phyloP scores from a whole-genome alignment of 2,888 invertebrate genomes.

The Philaethria dido region DNA sequence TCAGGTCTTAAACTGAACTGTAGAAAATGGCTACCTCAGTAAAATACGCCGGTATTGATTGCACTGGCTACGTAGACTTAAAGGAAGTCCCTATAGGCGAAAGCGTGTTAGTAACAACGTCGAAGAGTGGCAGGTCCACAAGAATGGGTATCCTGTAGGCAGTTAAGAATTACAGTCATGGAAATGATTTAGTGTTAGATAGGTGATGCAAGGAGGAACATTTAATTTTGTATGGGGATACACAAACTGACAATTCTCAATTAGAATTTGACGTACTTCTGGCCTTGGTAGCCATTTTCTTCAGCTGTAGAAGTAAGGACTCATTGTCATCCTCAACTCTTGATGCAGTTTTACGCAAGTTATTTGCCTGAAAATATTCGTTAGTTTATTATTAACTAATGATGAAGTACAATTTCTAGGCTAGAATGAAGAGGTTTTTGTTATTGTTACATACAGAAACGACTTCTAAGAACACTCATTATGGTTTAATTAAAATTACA shows the following conservation, averaged over 20 bases:
- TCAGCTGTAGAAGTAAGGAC: conserved; percentile 96
- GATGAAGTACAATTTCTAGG: conserved; percentile 51
- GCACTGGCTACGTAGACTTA: conserved; percentile 51
- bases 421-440: conserved; percentile 40
- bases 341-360: conserved; percentile 93
- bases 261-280: conserved; percentile 87
- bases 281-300: conserved; percentile 96
- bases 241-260: conserved; percentile 68
- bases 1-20: conserved; percentile 58
- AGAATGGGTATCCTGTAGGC: conserved; percentile 50
- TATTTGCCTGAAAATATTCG: conserved; percentile 89
- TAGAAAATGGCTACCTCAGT: conserved; percentile 83
- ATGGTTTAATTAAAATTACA: conserved; percentile 42
- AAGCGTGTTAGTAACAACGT: conserved; percentile 74
- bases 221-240: conserved; percentile 51
- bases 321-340: conserved; percentile 99
- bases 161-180: conserved; percentile 48
- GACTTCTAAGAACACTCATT: conserved; percentile 28
- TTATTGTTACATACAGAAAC: conserved; percentile 49
- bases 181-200: conserved; percentile 44
- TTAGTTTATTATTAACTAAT: conserved; percentile 59
- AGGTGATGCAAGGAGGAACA: conserved; percentile 45
- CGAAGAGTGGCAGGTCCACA: conserved; percentile 53
- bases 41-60: conserved; percentile 64
- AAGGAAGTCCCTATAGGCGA: conserved; percentile 46